Evolutionary conservation across 2,113 vertebrate genomes (phyloP).

Genomic region (Seriola quinqueradiata): DNA sequence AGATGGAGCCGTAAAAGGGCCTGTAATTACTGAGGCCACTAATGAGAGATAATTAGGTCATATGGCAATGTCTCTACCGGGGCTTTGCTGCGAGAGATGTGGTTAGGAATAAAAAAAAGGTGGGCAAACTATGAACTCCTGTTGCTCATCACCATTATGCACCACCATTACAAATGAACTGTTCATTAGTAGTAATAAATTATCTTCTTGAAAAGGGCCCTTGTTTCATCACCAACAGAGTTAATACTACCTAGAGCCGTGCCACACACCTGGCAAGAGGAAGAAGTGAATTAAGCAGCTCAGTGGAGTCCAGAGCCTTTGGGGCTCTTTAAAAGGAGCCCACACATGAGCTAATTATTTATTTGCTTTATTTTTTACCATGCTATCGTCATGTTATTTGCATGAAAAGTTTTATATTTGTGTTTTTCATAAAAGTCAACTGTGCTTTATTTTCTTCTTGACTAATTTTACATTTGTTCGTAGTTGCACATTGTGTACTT

Average conservation of each 20-base stretch:
- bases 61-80: constrained; percentile 67
- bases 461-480: neutral
- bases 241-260: neutral
- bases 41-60: constrained; percentile 81
- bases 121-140: constrained; percentile 50
- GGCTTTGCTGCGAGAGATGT: constrained; percentile 47
- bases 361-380: too few relatives aligned
- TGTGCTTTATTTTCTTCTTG: neutral
- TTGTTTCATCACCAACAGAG: constrained; percentile 6
- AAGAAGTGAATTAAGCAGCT: neutral
- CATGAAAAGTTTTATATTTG: neutral
- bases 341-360: too few relatives aligned
- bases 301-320: neutral
- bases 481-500: neutral
- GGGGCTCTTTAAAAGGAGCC: neutral
- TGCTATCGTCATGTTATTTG: too few relatives aligned
- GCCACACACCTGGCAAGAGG: neutral
- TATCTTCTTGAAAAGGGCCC: neutral
- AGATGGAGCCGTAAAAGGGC: constrained; percentile 71
- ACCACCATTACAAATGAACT: constrained; percentile 34
- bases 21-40: constrained; percentile 78
- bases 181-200: constrained; percentile 43
- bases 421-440: neutral
- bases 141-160: constrained; percentile 50
- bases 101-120: constrained; percentile 51